A percentile compares a stretch with the other conserved stretches of the same genome.
Evolutionary conservation across 2,888 invertebrate genomes (phyloP).

Genomic region (Chloromyia formosa): DNA sequence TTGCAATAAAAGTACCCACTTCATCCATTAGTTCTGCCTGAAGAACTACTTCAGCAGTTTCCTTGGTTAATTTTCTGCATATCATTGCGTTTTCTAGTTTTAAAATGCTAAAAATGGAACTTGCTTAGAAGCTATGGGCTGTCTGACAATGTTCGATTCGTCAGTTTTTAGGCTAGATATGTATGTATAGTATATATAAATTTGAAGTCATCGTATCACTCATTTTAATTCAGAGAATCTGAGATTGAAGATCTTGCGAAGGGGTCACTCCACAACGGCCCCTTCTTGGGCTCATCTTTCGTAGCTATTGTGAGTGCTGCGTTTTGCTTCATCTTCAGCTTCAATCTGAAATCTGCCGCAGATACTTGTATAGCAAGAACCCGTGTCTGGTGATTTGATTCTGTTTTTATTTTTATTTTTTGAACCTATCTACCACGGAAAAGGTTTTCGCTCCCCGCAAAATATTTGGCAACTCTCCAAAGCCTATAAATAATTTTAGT

Average conservation of each 20-base stretch:
- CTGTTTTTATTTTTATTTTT: not conserved
- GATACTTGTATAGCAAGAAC: not conserved
- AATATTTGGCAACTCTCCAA: slow-evolving; percentile 4
- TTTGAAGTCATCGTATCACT: slow-evolving; percentile 19
- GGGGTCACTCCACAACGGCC: no score
- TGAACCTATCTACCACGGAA: not conserved
- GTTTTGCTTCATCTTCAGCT: no score
- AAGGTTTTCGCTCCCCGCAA: not conserved
- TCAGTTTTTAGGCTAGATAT: no score
- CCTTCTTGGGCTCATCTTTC: no score
- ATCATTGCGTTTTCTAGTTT: slow-evolving; percentile 33
- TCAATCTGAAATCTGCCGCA: not conserved
- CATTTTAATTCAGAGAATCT: no score
- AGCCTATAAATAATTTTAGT: not conserved
- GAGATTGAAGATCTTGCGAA: no score
- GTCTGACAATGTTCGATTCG: not conserved
- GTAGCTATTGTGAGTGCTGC: no score
- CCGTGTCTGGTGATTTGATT: not conserved
- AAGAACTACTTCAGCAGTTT: slow-evolving; percentile 44
- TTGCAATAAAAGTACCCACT: slow-evolving; percentile 34
- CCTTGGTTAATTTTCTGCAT: slow-evolving; percentile 38
- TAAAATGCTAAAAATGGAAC: slow-evolving; percentile 20
- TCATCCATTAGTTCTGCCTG: slow-evolving; percentile 40
- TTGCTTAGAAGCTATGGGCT: not conserved
- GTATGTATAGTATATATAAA: not conserved